Evolutionary conservation across 2,888 invertebrate genomes (phyloP).

Genomic region (Melinaea menophilus): DNA sequence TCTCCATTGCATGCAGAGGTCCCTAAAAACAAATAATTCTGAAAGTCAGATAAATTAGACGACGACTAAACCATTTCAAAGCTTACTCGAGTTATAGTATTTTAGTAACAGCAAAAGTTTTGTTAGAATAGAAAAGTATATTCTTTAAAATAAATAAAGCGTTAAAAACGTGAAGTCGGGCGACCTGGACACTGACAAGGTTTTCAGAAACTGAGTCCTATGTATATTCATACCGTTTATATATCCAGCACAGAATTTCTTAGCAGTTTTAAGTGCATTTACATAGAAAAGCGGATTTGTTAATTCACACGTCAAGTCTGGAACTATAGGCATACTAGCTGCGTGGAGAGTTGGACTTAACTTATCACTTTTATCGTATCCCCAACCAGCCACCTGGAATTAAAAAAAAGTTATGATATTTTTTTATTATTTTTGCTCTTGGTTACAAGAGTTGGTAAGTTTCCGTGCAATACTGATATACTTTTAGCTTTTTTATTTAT

Average conservation of each 20-base stretch:
- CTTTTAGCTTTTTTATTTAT: too few relatives aligned
- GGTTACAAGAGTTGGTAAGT: too few relatives aligned
- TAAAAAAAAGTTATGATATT: too few relatives aligned
- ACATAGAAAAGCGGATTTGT: slow-evolving; percentile 19
- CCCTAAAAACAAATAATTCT: slow-evolving; percentile 8
- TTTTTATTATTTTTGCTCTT: too few relatives aligned
- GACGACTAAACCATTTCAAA: too few relatives aligned
- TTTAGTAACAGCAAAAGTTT: too few relatives aligned
- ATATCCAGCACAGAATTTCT: slow-evolving; percentile 24
- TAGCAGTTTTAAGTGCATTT: slow-evolving; percentile 10
- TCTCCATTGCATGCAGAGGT: slow-evolving; percentile 20
- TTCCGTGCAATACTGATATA: too few relatives aligned
- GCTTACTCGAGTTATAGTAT: slow-evolving; percentile 20
- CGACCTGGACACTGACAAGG: too few relatives aligned
- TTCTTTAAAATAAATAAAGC: too few relatives aligned
- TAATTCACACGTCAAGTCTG: slow-evolving; percentile 18
- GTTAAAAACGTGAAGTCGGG: too few relatives aligned
- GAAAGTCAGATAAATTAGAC: neutral
- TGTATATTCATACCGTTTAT: slow-evolving; percentile 8
- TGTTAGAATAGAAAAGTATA: too few relatives aligned
- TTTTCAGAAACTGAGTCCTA: too few relatives aligned
- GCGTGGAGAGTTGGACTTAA: slow-evolving; percentile 17
- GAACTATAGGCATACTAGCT: slow-evolving; percentile 19
- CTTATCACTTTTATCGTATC: slow-evolving; percentile 16
- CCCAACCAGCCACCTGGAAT: slow-evolving; percentile 23